Conservation (phyloP, 2,797 vertebrate species). For the Lycodopsis pacificus region DNA sequence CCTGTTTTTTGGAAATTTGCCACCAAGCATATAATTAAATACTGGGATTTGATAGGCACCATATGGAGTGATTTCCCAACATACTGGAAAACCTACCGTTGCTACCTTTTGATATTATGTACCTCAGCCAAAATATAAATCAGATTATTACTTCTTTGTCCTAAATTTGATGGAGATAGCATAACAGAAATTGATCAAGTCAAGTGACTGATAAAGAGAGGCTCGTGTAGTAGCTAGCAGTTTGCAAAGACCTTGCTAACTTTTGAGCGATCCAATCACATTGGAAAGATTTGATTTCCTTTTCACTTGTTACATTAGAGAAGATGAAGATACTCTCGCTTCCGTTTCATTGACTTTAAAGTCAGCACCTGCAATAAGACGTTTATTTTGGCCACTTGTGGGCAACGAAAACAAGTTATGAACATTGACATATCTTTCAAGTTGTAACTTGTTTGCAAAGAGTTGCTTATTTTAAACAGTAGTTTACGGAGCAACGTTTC, state of each 20-base stretch:
- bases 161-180: background rate
- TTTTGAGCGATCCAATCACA: fast-evolving
- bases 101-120: background rate
- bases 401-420: no score
- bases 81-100: background rate
- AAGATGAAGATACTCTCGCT: background rate
- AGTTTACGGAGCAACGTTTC: background rate
- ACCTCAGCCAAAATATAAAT: background rate
- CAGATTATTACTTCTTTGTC: background rate
- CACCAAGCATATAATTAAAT: slow-evolving; percentile 29
- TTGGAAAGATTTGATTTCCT: background rate
- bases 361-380: background rate
- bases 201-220: background rate
- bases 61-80: slow-evolving; percentile 13
- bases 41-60: slow-evolving; percentile 15
- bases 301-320: background rate
- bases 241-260: background rate
- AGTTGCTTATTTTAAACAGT: background rate
- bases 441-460: background rate
- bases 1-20: slow-evolving; percentile 20
- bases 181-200: background rate
- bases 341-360: no score
- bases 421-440: background rate
- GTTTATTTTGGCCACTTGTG: background rate
- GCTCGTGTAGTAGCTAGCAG: background rate